Conservation (phyloP, 2,113 vertebrate genomes). For the Lichenostomus cassidix region DNA sequence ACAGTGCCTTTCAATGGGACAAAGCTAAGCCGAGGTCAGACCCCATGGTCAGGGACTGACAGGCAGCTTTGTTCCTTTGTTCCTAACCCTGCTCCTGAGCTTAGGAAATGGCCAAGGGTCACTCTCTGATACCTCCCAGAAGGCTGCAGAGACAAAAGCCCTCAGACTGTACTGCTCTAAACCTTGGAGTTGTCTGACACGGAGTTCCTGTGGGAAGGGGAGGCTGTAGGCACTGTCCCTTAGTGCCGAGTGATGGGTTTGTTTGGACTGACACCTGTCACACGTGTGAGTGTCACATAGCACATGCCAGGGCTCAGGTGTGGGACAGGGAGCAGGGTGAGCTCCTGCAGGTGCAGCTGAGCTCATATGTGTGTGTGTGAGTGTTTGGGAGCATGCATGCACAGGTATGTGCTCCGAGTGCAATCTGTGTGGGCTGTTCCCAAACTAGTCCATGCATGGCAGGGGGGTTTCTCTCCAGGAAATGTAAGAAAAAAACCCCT, state of each 20-base stretch:
- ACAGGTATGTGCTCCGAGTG: neutral
- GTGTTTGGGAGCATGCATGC: fast-evolving
- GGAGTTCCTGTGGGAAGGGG: neutral
- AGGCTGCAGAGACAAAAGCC: neutral
- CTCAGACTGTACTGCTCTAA: neutral
- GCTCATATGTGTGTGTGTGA: neutral
- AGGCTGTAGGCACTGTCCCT: neutral
- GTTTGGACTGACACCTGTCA: neutral
- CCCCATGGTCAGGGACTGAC: neutral
- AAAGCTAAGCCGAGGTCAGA: neutral
- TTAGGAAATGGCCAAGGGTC: neutral
- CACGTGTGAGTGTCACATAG: neutral
- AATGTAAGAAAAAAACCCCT: neutral
- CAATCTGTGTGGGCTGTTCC: neutral
- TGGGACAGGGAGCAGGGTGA: neutral
- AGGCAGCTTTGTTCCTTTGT: neutral
- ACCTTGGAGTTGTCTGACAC: neutral
- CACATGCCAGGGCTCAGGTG: fast-evolving
- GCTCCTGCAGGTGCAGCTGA: neutral
- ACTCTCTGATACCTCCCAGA: neutral
- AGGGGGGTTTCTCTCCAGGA: neutral
- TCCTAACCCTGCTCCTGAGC: neutral
- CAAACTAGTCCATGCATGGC: neutral
- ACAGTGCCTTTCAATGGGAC: neutral
- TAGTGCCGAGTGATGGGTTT: neutral